Conservation (phyloP, 2,113 vertebrate genomes). For the Periophthalmus modestus region DNA sequence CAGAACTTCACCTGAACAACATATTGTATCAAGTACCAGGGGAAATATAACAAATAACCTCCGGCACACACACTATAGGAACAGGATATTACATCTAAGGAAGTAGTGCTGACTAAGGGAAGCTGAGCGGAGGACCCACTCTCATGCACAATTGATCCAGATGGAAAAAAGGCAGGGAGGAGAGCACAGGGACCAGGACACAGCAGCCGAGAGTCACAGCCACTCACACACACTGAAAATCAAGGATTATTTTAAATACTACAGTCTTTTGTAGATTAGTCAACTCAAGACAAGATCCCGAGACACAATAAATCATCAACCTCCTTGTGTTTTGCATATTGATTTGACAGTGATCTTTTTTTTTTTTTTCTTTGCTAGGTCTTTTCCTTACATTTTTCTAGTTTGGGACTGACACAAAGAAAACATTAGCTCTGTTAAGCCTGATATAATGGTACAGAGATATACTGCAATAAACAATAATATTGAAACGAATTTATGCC, state of each 20-base stretch:
- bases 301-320: neutral
- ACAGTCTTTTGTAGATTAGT: neutral
- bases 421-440: too few relatives aligned
- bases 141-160: conserved; percentile 49
- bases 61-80: conserved; percentile 53
- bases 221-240: neutral
- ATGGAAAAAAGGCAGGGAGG: conserved; percentile 39
- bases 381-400: too few relatives aligned
- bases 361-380: too few relatives aligned
- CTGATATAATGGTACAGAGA: too few relatives aligned
- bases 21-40: conserved; percentile 52
- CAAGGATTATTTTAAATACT: conserved; percentile 14
- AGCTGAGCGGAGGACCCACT: conserved; percentile 47
- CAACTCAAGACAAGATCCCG: too few relatives aligned
- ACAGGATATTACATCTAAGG: conserved; percentile 69
- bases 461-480: too few relatives aligned
- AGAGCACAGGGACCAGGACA: conserved; percentile 28
- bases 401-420: too few relatives aligned
- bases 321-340: neutral
- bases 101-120: conserved; percentile 69
- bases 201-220: conserved; percentile 11
- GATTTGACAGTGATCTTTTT: too few relatives aligned
- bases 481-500: too few relatives aligned
- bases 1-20: conserved; percentile 47
- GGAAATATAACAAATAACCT: conserved; percentile 73